Percentiles rank a stretch among this genome's conserved stretches.
Evolutionary conservation across 2,113 vertebrate genomes (phyloP).

Genomic region (Regulus satrapa): DNA sequence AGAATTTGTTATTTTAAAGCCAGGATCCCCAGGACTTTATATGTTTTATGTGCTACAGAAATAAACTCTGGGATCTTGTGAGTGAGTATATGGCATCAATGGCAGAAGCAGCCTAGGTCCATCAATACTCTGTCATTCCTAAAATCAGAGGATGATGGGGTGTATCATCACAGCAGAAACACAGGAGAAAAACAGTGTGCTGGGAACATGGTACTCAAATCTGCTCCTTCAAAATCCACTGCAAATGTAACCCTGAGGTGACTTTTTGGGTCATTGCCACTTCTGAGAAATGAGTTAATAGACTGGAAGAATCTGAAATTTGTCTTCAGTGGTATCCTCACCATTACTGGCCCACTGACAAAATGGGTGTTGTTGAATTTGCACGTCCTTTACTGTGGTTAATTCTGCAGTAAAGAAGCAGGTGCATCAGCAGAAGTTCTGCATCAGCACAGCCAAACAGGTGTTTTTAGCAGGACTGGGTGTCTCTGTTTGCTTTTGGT

Average conservation of each 20-base stretch:
- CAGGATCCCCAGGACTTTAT: neutral
- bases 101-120: neutral
- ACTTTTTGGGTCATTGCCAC: neutral
- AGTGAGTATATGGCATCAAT: neutral
- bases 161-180: neutral
- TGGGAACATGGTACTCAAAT: neutral
- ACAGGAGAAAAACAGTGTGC: neutral
- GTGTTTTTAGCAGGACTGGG: neutral
- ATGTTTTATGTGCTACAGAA: neutral
- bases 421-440: too few species aligned
- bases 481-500: neutral
- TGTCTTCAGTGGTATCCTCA: neutral
- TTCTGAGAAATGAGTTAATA: neutral
- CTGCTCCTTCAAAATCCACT: neutral
- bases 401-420: too few species aligned
- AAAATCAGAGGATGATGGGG: neutral
- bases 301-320: neutral
- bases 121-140: neutral
- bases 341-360: neutral
- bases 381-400: neutral
- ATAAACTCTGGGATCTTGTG: neutral
- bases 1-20: constrained; percentile 25
- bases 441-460: neutral
- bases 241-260: neutral
- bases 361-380: neutral